These are phyloP conservation scores for Salvelinus namaycush DNA, from an alignment of 2,113 vertebrate genomes.

Conservation along the genomic window DNA sequence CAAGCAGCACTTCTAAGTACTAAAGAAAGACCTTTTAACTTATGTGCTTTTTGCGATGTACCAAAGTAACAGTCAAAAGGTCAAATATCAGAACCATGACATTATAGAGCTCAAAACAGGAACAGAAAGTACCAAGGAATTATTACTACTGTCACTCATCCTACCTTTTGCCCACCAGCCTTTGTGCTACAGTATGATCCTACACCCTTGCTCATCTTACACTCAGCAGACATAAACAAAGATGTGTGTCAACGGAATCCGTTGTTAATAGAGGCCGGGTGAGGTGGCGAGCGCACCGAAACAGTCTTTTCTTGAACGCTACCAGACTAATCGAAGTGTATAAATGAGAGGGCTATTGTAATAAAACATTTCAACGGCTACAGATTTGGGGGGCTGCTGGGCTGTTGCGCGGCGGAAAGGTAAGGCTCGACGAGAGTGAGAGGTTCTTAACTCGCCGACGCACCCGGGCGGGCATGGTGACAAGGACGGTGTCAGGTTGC, in stretches of 20 bases:
- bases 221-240: not conserved
- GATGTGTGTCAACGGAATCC: not conserved
- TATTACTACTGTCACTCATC: not conserved
- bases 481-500: constrained; percentile 36
- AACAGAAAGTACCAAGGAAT: too few relatives aligned
- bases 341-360: constrained; percentile 20
- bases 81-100: too few relatives aligned
- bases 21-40: too few relatives aligned
- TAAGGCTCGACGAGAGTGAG: not conserved
- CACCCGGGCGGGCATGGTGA: constrained; percentile 19
- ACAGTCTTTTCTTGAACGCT: constrained; percentile 10
- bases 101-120: too few relatives aligned
- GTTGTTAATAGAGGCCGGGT: not conserved
- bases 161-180: too few relatives aligned
- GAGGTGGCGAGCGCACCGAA: not conserved
- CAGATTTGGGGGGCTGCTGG: constrained; percentile 2
- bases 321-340: constrained; percentile 4
- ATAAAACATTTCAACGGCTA: constrained; percentile 16
- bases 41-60: too few relatives aligned
- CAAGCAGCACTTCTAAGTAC: too few relatives aligned
- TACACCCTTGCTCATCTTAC: not conserved
- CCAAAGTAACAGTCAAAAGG: too few relatives aligned
- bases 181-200: not conserved
- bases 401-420: constrained; percentile 1
- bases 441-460: constrained; percentile 16